Evolutionary conservation across 2,113 vertebrate species (phyloP), one percentile per base, ranked within the genome.

Genomic region (Orycteropus afer): DNA sequence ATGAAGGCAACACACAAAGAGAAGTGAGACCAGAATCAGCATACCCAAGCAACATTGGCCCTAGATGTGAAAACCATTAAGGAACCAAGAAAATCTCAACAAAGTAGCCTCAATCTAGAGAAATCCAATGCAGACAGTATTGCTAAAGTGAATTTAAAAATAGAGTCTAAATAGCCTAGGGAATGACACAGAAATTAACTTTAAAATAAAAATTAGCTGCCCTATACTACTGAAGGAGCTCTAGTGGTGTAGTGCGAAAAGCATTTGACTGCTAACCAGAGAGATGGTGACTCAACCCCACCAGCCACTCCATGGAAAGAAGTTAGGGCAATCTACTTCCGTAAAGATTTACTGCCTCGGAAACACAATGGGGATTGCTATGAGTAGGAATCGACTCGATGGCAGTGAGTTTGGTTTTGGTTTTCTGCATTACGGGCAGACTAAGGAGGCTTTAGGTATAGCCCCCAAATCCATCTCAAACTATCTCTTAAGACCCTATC

Each of bases 121-220:
- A 57, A 87, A 95, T 40, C 42, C 76, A 95, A 57, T 8, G 20
- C 20, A 91, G 25, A 81, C 15, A 82, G 11, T 40, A 87, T 49
- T 86, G 81, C 40, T 69, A 34, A 67, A 87, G 71, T 37, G 10
- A 69, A 94, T 78, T 77, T n/a, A n/a, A 63, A 79, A 90, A 87
- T 7, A 71, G 12, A 81, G 57, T 63, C 32, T 22, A 95, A 92
- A 51, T 59, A 88, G 69, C 51, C 88, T 49, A 25, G 13, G 1
- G 5, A 42, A 82, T 76, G 32, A 14, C 25, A 91, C 61, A 29
- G 55, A 73, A 65, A 45, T 73, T 86, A 37, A 47, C 37, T 57
- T 77, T 59, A 69, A 90, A 69, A 32, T 91, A 83, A 67, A 77
- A 69, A 51, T n/a, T 7, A 69, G n/a, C 23, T 71, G 34, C 10